These are phyloP conservation scores for Papilio polyxenes DNA, from an alignment of 1,140 invertebrate species.

Conservation along the genomic window DNA sequence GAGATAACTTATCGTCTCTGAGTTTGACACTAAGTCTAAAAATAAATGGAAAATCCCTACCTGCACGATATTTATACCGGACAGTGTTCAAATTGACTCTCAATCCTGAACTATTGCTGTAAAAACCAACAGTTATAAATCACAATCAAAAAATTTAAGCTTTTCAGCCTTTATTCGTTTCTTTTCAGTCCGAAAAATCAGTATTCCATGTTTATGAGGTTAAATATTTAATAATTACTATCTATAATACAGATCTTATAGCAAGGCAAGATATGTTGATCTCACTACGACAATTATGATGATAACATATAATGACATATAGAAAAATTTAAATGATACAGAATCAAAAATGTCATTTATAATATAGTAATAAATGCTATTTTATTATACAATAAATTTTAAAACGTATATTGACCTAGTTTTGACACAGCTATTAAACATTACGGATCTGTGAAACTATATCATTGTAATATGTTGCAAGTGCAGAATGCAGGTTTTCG, in stretches of 20 bases:
- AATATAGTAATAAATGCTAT: not conserved
- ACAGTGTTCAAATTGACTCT: not conserved
- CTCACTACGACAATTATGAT: too few species aligned
- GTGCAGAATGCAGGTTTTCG: conserved; percentile 34
- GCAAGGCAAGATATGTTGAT: too few species aligned
- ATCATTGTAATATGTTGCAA: conserved; percentile 32
- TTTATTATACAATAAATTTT: not conserved
- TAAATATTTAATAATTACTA: too few species aligned
- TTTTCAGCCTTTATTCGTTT: not conserved
- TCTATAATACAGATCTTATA: too few species aligned
- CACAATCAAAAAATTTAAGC: not conserved
- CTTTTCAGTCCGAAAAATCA: not conserved
- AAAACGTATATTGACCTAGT: not conserved
- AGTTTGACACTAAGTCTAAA: not conserved
- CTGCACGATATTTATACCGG: not conserved
- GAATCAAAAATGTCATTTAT: not conserved
- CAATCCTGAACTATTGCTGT: conserved; percentile 10
- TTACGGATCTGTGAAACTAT: conserved; percentile 15
- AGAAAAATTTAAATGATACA: too few species aligned
- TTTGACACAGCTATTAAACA: conserved; percentile 1
- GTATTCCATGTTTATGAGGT: not conserved
- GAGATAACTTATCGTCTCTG: too few species aligned
- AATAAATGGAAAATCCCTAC: not conserved
- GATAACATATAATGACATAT: too few species aligned
- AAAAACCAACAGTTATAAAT: not conserved